Evolutionary conservation across 1,140 invertebrate genomes (phyloP).

Genomic region (Hycleus phaleratus): DNA sequence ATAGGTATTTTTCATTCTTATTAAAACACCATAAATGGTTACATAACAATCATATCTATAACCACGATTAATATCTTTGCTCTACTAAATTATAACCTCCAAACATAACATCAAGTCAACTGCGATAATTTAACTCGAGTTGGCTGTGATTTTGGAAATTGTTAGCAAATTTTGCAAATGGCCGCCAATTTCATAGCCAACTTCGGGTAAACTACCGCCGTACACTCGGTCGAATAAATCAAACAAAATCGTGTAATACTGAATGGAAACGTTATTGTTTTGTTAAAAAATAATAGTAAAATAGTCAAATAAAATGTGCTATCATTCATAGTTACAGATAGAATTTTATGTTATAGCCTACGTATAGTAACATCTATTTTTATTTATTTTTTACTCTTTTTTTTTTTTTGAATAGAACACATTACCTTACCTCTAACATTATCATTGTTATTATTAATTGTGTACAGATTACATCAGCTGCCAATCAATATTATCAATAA

Average conservation of each 20-base stretch:
- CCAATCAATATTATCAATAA: neutral
- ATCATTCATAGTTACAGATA: slow-evolving; percentile 8
- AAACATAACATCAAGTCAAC: too few relatives aligned
- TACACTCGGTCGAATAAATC: too few relatives aligned
- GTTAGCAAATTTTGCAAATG: too few relatives aligned
- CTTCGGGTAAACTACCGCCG: too few relatives aligned
- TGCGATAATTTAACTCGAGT: too few relatives aligned
- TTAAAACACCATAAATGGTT: neutral
- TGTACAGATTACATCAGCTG: slow-evolving; percentile 12
- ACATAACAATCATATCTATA: neutral
- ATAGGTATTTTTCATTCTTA: neutral
- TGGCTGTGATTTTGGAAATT: too few relatives aligned
- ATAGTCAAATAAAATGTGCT: neutral
- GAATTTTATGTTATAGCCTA: slow-evolving; percentile 22
- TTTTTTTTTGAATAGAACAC: slow-evolving; percentile 26
- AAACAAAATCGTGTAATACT: too few relatives aligned
- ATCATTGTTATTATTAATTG: neutral
- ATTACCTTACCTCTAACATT: slow-evolving; percentile 19
- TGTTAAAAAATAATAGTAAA: too few relatives aligned
- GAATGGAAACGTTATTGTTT: too few relatives aligned
- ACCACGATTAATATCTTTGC: slow-evolving; percentile 1
- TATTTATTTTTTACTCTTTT: slow-evolving; percentile 2
- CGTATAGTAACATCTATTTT: slow-evolving; percentile 24
- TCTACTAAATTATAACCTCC: neutral
- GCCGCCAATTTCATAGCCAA: too few relatives aligned